phyloP scores from a whole-genome alignment of 2,113 vertebrate species.

The Brienomyrus longianalis region DNA sequence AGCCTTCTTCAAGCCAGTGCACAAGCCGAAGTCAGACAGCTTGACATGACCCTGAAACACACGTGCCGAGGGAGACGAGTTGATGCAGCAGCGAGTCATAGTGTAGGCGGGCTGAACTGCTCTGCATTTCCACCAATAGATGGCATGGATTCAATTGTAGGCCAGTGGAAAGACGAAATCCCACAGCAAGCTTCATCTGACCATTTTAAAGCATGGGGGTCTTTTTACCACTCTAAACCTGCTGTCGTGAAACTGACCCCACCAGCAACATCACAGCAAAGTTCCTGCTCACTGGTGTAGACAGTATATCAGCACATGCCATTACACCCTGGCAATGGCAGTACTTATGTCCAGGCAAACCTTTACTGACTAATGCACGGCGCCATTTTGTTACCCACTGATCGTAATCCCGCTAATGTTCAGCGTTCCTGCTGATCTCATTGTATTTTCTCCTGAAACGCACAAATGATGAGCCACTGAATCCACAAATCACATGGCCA shows the following conservation, averaged over 20 bases:
- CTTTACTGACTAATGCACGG: not conserved
- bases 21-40: slow-evolving; percentile 93
- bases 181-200: not conserved
- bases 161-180: not conserved
- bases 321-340: not conserved
- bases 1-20: slow-evolving; percentile 93
- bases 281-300: not conserved
- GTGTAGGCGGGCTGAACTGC: not conserved
- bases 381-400: not conserved
- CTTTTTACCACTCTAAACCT: not conserved
- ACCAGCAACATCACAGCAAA: not conserved
- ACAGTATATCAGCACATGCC: not conserved
- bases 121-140: not conserved
- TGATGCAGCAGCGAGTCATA: not conserved
- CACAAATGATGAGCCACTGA: not conserved
- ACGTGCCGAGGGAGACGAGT: not conserved
- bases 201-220: not conserved
- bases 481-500: not conserved
- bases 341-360: not conserved
- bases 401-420: not conserved
- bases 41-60: slow-evolving; percentile 83
- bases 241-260: not conserved
- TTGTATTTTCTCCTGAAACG: not conserved
- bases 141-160: not conserved
- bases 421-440: not conserved